Evolutionary conservation across 1,140 invertebrate species (phyloP), one percentile per base, ranked within the genome.

Genomic region (Caligus rogercresseyi): DNA sequence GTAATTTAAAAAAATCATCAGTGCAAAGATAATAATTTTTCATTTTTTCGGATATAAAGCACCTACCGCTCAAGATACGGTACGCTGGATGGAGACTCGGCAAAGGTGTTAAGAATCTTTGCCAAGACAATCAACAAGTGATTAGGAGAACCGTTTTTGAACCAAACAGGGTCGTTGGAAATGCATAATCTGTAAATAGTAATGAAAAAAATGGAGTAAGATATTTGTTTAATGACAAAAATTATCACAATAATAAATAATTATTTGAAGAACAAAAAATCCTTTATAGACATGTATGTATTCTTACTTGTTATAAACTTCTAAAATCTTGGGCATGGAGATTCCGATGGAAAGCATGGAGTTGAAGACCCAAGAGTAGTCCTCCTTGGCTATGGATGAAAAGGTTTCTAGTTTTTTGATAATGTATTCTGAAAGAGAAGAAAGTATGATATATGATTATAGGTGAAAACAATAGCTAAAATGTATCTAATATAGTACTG

Each of bases 271-370:
- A 19, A 16, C 11, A 31, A 25, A 3, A 54, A n/a, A n/a, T n/a
- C n/a, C n/a, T n/a, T n/a, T n/a, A n/a, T n/a, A n/a, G n/a, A n/a
- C n/a, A n/a, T n/a, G n/a, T n/a, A n/a, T n/a, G n/a, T n/a, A n/a
- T n/a, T n/a, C 67, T 66, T 57, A 68, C 67, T 71, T 71, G 65
- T 78, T 75, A 66, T 78, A 78, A 19, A 75, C 70, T 56, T 77
- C 74, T 24, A 76, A 69, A 4, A 78, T 69, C 52, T 71, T 71
- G 14, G 69, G 65, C 18, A 75, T 64, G 18, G 69, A 64, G n/a
- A 77, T 67, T n/a, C 75, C 74, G 58, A 73, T 70, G 7, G 72
- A 67, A 26, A 75, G 64, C 59, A 78, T 67, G 0, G 72, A 68
- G 53, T 68, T 64, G 64, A 71, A 74, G 1, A 77, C 71, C 75